Conservation (phyloP, 2,113 vertebrate genomes). For the Crotophaga sulcirostris region DNA sequence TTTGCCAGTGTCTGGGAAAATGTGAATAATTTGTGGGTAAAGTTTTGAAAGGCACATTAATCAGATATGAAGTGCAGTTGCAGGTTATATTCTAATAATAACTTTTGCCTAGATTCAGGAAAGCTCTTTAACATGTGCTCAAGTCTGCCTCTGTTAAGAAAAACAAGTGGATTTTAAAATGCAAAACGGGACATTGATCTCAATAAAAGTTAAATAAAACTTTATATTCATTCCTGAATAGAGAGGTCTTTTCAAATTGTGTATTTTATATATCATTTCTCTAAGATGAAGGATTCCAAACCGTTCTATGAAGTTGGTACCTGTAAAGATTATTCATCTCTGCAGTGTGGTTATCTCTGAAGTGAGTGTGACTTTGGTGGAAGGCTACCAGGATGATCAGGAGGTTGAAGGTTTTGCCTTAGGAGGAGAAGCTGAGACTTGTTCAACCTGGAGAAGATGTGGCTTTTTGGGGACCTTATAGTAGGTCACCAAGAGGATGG, state of each 20-base stretch:
- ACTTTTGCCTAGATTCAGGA: background rate
- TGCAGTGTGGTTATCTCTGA: background rate
- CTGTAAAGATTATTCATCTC: background rate
- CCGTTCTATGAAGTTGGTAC: background rate
- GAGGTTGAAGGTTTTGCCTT: background rate
- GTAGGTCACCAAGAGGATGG: background rate
- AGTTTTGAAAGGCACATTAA: constrained; percentile 5
- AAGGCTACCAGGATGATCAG: background rate
- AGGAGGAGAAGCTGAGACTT: background rate
- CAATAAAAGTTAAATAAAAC: background rate
- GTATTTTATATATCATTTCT: background rate
- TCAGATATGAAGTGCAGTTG: background rate
- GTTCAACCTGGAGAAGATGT: background rate
- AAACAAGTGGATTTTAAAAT: background rate
- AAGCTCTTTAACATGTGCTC: background rate
- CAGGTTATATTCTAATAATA: background rate
- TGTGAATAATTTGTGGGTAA: constrained; percentile 29
- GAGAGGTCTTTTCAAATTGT: background rate
- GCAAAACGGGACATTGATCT: background rate
- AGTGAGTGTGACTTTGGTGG: background rate
- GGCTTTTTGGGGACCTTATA: background rate
- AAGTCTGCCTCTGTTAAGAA: background rate
- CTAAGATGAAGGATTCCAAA: background rate
- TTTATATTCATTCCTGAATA: background rate
- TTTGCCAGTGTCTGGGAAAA: constrained; percentile 6